Evolutionary conservation across 2,113 vertebrate species (phyloP), one percentile per base, ranked within the genome.

Genomic region (Heliornis fulica): DNA sequence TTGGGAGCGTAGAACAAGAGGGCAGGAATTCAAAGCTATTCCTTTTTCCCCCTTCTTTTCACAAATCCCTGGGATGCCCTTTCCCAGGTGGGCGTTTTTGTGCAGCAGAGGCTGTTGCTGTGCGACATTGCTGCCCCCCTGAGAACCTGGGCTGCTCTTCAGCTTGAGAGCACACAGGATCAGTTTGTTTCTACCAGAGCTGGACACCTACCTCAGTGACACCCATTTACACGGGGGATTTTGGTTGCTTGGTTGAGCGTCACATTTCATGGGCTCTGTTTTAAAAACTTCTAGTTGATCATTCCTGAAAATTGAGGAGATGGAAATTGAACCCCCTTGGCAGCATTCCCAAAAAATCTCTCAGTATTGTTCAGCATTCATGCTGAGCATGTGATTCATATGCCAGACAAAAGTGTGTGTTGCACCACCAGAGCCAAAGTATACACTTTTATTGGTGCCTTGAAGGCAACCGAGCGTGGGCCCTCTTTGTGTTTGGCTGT

Each of bases 211-310:
- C 32, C 13, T 16, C 36, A 31, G 53, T 18, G n/a, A 56, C 18
- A 5, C 17, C 41, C 0, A 15, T 0, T 50, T 36, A 32, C 3
- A 3, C 0, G 2, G 20, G 34, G 63, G 17, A 13, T 13, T 59
- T 36, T 70, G 11, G 36, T 50, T 87, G 40, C 21, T 81, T 50
- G 41, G 13, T 7, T 38, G 59, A 77, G 60, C 1, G 0, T 43
- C 13, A 11, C 15, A 2, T 80, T 74, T 70, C 29, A 5, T 41
- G n/a, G 22, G 4, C 31, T 51, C 79, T 3, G 0, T 64, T 61
- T 69, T 28, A 87, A 46, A 31, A 69, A 8, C 15, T 74, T 53
- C 22, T 11, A 53, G 43, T 1, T 65, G 36, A 61, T 61, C 43
- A 10, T 74, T 74, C 59, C 8, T 18, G 50, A 71, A 91, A 81